Percentiles rank a stretch among this genome's conserved stretches.
phyloP scores from a whole-genome alignment of 2,888 invertebrate genomes.

The Stomorhina lunata region DNA sequence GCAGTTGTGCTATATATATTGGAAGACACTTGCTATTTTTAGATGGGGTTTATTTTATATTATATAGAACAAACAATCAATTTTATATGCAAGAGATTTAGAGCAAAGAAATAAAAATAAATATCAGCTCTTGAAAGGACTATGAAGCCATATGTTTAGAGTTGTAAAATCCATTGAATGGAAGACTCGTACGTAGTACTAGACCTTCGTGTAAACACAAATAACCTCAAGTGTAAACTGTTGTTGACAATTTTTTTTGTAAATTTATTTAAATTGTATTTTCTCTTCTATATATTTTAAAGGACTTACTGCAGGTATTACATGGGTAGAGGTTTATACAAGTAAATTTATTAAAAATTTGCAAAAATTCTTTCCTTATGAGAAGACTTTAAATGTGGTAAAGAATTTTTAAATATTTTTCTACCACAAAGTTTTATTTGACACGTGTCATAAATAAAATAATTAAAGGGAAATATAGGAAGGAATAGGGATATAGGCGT shows the following conservation, averaged over 20 bases:
- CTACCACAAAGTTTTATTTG: neutral
- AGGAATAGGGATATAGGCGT: too few relatives aligned
- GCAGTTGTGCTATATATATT: constrained; percentile 10
- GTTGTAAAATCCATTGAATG: neutral
- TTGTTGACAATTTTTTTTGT: constrained; percentile 19
- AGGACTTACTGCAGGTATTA: neutral
- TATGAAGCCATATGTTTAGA: neutral
- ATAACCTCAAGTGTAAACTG: constrained; percentile 30
- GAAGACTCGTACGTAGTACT: neutral
- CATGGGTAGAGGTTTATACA: neutral
- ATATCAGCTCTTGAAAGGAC: neutral
- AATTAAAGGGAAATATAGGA: neutral
- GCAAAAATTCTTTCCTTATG: neutral
- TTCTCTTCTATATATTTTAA: neutral
- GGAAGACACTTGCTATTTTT: constrained; percentile 37
- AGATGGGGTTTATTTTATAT: constrained; percentile 29
- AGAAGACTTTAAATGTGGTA: neutral
- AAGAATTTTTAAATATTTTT: neutral
- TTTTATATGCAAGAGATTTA: constrained; percentile 41
- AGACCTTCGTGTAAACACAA: neutral
- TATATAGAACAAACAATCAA: constrained; percentile 31
- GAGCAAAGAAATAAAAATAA: constrained; percentile 7
- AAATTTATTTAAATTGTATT: neutral
- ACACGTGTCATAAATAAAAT: neutral
- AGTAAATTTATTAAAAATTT: neutral